These are phyloP conservation scores for Thelaira solivaga DNA, from an alignment of 2,888 invertebrate genomes.

Conservation along the genomic window DNA sequence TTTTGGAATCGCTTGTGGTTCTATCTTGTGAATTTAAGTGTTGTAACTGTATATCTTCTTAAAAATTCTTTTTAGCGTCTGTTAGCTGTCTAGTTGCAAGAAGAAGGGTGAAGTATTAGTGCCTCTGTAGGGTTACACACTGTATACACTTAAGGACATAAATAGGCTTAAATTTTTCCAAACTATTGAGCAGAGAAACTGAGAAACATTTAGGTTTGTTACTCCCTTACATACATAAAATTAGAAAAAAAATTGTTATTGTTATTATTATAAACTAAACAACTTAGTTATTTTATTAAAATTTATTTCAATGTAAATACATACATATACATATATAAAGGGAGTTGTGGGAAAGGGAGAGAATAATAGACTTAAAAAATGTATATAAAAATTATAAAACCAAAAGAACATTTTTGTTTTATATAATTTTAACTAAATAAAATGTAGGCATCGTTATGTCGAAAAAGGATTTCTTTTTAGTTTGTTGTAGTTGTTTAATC, in stretches of 20 bases:
- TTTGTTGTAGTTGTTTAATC: background rate
- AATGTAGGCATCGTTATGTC: constrained; percentile 27
- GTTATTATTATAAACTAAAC: constrained; percentile 39
- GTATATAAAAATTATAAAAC: background rate
- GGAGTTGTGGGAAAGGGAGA: background rate
- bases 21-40: no score
- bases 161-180: no score
- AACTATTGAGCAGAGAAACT: no score
- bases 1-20: no score
- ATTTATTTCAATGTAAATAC: constrained; percentile 38
- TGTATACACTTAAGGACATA: no score
- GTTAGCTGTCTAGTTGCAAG: no score
- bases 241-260: background rate
- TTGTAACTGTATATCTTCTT: no score
- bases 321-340: background rate
- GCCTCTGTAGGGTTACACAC: no score
- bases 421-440: constrained; percentile 36
- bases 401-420: constrained; percentile 20
- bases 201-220: no score
- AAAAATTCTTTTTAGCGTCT: no score
- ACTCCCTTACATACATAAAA: no score
- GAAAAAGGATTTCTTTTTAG: background rate
- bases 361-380: constrained; percentile 13
- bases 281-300: constrained; percentile 35
- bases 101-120: no score